Evolutionary conservation across 2,888 invertebrate species (phyloP).

Genomic region (Orthosia incerta): DNA sequence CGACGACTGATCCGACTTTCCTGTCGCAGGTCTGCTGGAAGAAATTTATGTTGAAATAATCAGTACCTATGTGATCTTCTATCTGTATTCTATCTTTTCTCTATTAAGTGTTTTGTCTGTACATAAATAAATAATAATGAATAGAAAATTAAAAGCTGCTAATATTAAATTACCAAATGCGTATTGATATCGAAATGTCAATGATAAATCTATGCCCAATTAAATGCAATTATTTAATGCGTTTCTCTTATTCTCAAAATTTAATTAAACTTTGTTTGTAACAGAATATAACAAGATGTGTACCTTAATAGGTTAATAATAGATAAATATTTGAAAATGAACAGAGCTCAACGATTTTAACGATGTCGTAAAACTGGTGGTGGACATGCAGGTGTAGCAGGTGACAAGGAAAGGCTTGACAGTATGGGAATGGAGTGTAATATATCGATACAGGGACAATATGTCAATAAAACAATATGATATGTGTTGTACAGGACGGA

Average conservation of each 20-base stretch:
- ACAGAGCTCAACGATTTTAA: slow-evolving; percentile 21
- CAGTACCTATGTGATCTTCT: no score
- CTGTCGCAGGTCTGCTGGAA: no score
- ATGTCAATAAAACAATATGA: slow-evolving; percentile 33
- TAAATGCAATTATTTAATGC: slow-evolving; percentile 5
- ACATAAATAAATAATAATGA: no score
- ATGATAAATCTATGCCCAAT: slow-evolving; percentile 12
- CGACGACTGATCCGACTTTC: no score
- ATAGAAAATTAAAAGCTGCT: slow-evolving; percentile 5
- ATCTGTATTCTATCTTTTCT: no score
- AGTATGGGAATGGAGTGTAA: slow-evolving; percentile 2
- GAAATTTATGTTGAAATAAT: no score
- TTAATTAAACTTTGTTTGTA: slow-evolving; percentile 6
- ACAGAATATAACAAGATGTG: slow-evolving; percentile 1
- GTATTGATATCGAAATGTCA: slow-evolving; percentile 40
- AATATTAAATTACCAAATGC: slow-evolving; percentile 14
- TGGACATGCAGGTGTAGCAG: slow-evolving; percentile 20
- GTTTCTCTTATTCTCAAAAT: background rate
- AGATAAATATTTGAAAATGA: slow-evolving; percentile 20
- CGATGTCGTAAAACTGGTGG: background rate
- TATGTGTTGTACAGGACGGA: slow-evolving; percentile 23
- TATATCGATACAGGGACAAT: background rate
- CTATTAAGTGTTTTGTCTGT: no score
- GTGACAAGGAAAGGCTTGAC: background rate
- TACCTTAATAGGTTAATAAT: background rate